These are phyloP conservation scores for Euborellia annulipes DNA, from an alignment of 1,140 invertebrate genomes.

Conservation along the genomic window DNA sequence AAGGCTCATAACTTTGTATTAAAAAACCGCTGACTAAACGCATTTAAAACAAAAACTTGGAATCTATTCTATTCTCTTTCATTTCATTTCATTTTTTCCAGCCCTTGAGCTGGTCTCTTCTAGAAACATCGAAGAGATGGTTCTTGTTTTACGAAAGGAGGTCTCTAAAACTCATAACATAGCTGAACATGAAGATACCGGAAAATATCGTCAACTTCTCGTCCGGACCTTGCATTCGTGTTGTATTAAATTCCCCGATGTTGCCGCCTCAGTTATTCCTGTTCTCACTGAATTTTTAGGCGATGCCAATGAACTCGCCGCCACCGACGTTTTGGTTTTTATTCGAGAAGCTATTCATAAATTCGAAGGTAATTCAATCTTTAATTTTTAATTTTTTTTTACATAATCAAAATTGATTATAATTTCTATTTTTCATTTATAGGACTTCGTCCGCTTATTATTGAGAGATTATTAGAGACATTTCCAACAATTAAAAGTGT, in stretches of 20 bases:
- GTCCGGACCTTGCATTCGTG: slow-evolving; percentile 90
- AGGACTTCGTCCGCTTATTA: slow-evolving; percentile 53
- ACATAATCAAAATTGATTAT: too few relatives aligned
- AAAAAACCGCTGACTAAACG: too few relatives aligned
- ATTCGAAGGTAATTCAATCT: slow-evolving; percentile 46
- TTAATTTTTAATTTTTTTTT: too few relatives aligned
- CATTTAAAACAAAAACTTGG: neutral
- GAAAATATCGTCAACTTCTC: slow-evolving; percentile 88
- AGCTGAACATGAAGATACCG: slow-evolving; percentile 83
- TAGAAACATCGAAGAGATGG: slow-evolving; percentile 92
- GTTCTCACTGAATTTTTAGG: slow-evolving; percentile 92
- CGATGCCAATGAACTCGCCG: slow-evolving; percentile 85
- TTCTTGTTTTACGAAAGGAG: slow-evolving; percentile 61
- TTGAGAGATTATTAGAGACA: slow-evolving; percentile 65
- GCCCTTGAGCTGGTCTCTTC: slow-evolving; percentile 87
- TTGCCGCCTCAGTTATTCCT: slow-evolving; percentile 83
- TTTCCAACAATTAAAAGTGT: slow-evolving; percentile 70
- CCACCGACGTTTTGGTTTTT: slow-evolving; percentile 88
- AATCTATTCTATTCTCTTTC: slow-evolving; percentile 16
- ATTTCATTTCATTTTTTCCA: slow-evolving; percentile 24
- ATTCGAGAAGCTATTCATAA: slow-evolving; percentile 88
- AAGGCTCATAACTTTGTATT: too few relatives aligned
- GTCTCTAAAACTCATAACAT: slow-evolving; percentile 80
- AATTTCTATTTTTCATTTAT: too few relatives aligned
- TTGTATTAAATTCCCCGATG: slow-evolving; percentile 96